These are phyloP conservation scores for Sus cebifrons DNA, from an alignment of 2,797 vertebrate species.

Conservation along the genomic window DNA sequence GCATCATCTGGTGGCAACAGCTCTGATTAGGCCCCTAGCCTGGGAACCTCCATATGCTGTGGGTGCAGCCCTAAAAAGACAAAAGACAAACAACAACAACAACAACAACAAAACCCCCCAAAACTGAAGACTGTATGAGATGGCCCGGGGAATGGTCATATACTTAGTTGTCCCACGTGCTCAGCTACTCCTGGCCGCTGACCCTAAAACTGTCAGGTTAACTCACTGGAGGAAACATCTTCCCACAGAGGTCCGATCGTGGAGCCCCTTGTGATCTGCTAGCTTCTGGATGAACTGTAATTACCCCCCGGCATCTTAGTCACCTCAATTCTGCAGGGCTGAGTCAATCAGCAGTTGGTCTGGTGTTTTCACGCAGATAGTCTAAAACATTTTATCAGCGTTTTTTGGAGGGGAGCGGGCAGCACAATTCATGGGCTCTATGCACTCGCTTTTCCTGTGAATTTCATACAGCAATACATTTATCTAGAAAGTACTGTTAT, in stretches of 20 bases:
- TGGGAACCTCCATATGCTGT: too few relatives aligned
- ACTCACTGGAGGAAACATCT: not conserved
- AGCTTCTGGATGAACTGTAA: not conserved
- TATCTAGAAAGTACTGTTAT: slow-evolving; percentile 48
- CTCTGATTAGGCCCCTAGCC: too few relatives aligned
- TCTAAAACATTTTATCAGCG: not conserved
- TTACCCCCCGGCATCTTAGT: not conserved
- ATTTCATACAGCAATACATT: not conserved
- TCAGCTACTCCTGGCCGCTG: not conserved
- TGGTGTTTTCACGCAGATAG: not conserved
- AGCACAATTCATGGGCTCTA: not conserved
- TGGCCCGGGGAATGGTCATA: not conserved
- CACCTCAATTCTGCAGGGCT: not conserved
- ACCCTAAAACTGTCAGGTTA: not conserved
- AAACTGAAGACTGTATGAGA: not conserved
- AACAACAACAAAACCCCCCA: not conserved
- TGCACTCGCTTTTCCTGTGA: slow-evolving; percentile 2
- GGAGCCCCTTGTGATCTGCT: not conserved
- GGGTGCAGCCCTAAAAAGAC: too few relatives aligned
- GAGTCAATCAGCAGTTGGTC: not conserved
- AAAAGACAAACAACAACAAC: too few relatives aligned
- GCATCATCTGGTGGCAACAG: too few relatives aligned
- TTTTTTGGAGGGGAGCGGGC: not conserved
- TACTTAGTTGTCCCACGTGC: not conserved
- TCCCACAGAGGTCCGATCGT: not conserved